Conservation (phyloP, 2,888 invertebrate genomes). For the Candidula unifasciata region DNA sequence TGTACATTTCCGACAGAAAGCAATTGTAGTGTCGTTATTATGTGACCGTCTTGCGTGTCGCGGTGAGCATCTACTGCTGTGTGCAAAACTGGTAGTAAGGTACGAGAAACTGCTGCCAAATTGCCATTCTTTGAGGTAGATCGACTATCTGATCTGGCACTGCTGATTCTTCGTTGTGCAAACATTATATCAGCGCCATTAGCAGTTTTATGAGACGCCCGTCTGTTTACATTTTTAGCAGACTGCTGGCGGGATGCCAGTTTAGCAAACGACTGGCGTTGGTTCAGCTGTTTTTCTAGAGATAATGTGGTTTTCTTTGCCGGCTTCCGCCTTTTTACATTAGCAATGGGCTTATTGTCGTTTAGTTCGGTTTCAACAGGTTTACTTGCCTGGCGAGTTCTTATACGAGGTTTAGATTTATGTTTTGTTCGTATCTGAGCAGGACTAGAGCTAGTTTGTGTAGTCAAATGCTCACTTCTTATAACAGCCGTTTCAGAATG, state of each 20-base stretch:
- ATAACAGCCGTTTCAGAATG: background rate
- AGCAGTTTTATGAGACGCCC: background rate
- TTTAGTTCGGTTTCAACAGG: background rate
- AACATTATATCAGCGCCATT: background rate
- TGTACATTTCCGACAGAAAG: constrained; percentile 47
- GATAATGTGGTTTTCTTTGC: background rate
- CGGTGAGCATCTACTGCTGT: background rate
- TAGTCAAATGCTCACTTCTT: background rate
- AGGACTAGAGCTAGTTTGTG: background rate
- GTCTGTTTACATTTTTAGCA: background rate
- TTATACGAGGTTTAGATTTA: background rate
- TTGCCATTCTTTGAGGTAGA: background rate
- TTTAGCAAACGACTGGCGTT: too few relatives aligned
- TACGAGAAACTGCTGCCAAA: background rate
- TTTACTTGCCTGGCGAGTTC: background rate
- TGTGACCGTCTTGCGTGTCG: constrained; percentile 2
- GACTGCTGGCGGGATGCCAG: too few relatives aligned
- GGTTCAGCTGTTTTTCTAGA: background rate
- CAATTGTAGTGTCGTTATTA: constrained; percentile 28
- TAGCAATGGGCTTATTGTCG: background rate
- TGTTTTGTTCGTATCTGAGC: background rate
- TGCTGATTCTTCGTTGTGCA: constrained; percentile 16
- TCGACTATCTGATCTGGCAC: constrained; percentile 13
- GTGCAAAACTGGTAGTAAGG: constrained; percentile 25
- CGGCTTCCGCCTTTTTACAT: background rate